Percentiles rank a stretch among this genome's conserved stretches.
These are phyloP conservation scores for Tor tambroides DNA, from an alignment of 2,113 vertebrate genomes.

Conservation along the genomic window DNA sequence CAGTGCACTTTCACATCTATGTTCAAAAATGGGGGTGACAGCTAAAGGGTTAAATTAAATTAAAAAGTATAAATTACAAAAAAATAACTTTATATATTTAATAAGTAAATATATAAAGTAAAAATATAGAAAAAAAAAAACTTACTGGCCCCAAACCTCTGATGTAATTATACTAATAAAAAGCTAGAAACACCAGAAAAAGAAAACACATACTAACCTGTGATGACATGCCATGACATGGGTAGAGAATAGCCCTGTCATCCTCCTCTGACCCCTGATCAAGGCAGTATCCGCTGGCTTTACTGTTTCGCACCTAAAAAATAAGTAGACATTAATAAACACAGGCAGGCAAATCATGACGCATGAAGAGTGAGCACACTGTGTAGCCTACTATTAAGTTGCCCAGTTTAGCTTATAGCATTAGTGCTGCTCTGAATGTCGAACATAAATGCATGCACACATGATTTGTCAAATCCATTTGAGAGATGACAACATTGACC, in stretches of 20 bases:
- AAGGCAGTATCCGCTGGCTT: conserved; percentile 94
- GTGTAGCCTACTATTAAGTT: not conserved
- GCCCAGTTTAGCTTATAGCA: not conserved
- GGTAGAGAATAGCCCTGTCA: conserved; percentile 94
- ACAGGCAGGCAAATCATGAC: not conserved
- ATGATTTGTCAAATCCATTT: conserved; percentile 3
- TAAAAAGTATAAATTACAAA: too few species aligned
- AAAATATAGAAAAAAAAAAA: too few species aligned
- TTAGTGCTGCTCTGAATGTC: not conserved
- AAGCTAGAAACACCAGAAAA: not conserved
- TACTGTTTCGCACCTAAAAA: conserved; percentile 92
- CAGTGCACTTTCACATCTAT: too few species aligned
- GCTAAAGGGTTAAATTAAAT: too few species aligned
- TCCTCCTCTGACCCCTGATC: conserved; percentile 96
- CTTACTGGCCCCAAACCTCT: too few species aligned
- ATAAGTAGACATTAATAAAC: conserved; percentile 19
- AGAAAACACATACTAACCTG: conserved; percentile 80
- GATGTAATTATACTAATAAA: too few species aligned
- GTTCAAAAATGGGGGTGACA: too few species aligned
- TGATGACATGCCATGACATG: conserved; percentile 97
- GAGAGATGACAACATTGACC: conserved; percentile 11
- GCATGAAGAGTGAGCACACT: not conserved
- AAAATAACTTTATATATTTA: too few species aligned
- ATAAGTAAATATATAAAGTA: too few species aligned
- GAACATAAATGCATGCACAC: conserved; percentile 14